Conservation (phyloP, 2,888 invertebrate genomes). For the Harpagoxenus sublaevis region DNA sequence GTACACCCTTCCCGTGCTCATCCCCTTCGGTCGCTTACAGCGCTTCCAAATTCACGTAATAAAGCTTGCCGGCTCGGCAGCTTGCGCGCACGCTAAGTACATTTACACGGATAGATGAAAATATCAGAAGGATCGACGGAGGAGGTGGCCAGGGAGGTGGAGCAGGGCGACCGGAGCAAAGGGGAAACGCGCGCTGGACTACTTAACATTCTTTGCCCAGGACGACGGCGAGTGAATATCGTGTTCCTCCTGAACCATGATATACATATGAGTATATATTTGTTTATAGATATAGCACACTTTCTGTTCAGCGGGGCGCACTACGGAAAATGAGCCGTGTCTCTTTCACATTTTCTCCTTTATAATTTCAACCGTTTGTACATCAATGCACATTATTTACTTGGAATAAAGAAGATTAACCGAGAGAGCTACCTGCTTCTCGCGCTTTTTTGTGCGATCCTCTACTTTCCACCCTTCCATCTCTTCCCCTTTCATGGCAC, state of each 20-base stretch:
- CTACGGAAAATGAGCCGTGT: neutral
- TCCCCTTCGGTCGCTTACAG: constrained; percentile 70
- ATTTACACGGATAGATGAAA: constrained; percentile 80
- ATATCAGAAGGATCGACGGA: constrained; percentile 72
- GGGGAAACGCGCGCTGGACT: constrained; percentile 62
- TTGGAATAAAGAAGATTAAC: constrained; percentile 63
- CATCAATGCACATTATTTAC: constrained; percentile 66
- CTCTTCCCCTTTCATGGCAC: neutral
- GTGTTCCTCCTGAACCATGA: constrained; percentile 65
- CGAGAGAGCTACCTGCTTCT: constrained; percentile 60
- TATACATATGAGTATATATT: constrained; percentile 60
- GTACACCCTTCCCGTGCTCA: constrained; percentile 54
- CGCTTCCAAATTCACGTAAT: constrained; percentile 80
- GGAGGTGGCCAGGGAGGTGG: constrained; percentile 55
- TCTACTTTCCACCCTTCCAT: neutral
- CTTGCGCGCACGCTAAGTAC: constrained; percentile 73
- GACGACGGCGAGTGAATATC: constrained; percentile 59
- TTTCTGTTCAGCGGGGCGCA: constrained; percentile 34
- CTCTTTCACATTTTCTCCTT: constrained; percentile 14
- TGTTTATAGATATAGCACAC: constrained; percentile 73
- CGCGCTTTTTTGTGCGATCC: constrained; percentile 55
- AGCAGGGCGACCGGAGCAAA: constrained; percentile 24
- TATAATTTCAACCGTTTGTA: constrained; percentile 72
- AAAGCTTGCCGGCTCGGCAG: constrained; percentile 71
- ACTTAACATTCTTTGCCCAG: constrained; percentile 74